These are phyloP conservation scores for Siniperca obscura DNA, from an alignment of 2,797 vertebrate genomes.

Conservation along the genomic window DNA sequence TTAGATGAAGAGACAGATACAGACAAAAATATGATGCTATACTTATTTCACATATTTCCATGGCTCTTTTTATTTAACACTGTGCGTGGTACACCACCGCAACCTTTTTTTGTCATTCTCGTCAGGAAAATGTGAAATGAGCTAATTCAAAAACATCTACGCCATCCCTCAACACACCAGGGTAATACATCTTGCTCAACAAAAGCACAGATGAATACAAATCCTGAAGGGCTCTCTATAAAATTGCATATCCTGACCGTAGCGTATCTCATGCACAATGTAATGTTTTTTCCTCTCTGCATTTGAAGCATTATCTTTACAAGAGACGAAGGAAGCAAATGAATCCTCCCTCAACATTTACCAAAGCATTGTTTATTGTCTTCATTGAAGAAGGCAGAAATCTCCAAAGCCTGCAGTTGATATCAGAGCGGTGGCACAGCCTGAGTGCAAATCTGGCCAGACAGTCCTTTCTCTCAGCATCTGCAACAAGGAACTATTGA, in stretches of 20 bases:
- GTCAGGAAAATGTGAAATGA: slow-evolving; percentile 57
- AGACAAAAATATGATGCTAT: slow-evolving; percentile 1
- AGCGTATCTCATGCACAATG: slow-evolving; percentile 14
- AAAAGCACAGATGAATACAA: slow-evolving; percentile 68
- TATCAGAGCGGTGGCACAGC: slow-evolving; percentile 45
- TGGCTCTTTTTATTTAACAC: slow-evolving; percentile 14
- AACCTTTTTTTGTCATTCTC: slow-evolving; percentile 55
- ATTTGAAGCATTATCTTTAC: slow-evolving; percentile 56
- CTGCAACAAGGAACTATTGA: slow-evolving; percentile 74
- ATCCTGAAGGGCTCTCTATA: slow-evolving; percentile 62
- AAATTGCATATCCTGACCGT: slow-evolving; percentile 55
- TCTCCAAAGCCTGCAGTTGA: slow-evolving; percentile 45
- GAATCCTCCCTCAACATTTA: slow-evolving; percentile 54
- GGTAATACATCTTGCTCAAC: slow-evolving; percentile 64
- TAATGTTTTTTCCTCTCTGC: slow-evolving; percentile 36
- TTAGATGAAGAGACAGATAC: not conserved
- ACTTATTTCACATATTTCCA: not conserved
- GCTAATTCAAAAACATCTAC: slow-evolving; percentile 56
- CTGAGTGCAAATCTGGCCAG: slow-evolving; percentile 54
- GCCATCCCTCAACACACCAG: slow-evolving; percentile 49
- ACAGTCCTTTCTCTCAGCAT: slow-evolving; percentile 55
- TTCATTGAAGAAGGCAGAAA: slow-evolving; percentile 36
- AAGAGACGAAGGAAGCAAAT: slow-evolving; percentile 43
- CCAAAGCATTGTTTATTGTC: slow-evolving; percentile 51
- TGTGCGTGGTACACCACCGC: slow-evolving; percentile 3